Base-by-base conservation (phyloP, 2,113 vertebrate species). In the Eptatretus burgeri region DNA sequence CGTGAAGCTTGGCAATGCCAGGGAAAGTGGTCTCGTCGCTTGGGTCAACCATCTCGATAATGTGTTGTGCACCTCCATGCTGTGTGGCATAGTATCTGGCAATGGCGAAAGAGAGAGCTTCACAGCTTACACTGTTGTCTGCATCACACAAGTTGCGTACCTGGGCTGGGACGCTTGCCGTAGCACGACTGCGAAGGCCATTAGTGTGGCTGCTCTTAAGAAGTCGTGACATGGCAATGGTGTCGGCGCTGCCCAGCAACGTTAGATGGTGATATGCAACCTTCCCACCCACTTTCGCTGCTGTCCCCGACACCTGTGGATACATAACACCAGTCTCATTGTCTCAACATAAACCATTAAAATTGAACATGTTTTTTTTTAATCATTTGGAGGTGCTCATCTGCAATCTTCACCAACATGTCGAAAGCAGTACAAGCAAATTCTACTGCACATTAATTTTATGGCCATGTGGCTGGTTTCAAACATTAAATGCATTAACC, bases 251-350 rank as follows among this genome's bases (percentile, higher is more conserved):
- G 67, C 82, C 85, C 1, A 98, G 72, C 63, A 98, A 71, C 0
- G 91, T 98, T 63, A 84, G 93, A 27, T 98, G 91, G 68, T 98
- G 91, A 70, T 98, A 95, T 13, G 85, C 82, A 12, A 74, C 66
- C 13, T 71, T 77, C 67, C 81, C 75, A 68, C 86, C 84, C 64
- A 98, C 74, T 64, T 84, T 81, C 14, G 91, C 82, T 5, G 91
- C 91, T 1, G 81, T 87, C 27, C 89, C 91, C 63, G 91, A 95
- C 69, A 95, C 81, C 73, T 98, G 95, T 70, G 79, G 79, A 13
- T 68, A 71, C n/a, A 20, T 7, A 41, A 41, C 27, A 41, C 27
- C 27, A 41, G 27, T 41, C 27, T 41, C 27, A 7, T 41, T 41
- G 27, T 7, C 7, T 41, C 27, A 41, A 41, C 27, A 41, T 41